phyloP scores from a whole-genome alignment of 2,888 invertebrate genomes.

The Agonopterix heracliana region DNA sequence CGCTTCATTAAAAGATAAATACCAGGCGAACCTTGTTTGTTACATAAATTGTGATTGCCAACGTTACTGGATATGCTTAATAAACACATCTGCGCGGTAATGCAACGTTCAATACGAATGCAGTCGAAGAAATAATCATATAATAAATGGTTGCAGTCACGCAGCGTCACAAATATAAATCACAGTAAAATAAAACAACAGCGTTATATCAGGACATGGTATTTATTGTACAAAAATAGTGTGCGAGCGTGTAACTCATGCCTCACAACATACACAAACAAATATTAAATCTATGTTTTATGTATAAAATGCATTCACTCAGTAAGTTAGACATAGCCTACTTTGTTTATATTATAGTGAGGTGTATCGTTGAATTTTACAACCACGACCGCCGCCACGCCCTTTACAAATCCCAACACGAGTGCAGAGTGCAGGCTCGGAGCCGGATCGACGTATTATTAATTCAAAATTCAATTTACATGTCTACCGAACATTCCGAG shows the following conservation, averaged over 20 bases:
- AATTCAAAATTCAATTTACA: slow-evolving; percentile 23
- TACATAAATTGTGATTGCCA: not conserved
- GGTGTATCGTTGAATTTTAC: slow-evolving; percentile 72
- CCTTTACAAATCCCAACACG: slow-evolving; percentile 48
- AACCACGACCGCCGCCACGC: slow-evolving; percentile 45
- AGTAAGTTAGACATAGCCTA: slow-evolving; percentile 72
- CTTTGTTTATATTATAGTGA: slow-evolving; percentile 56
- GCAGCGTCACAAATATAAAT: slow-evolving; percentile 13
- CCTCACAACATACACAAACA: slow-evolving; percentile 70
- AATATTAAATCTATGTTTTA: slow-evolving; percentile 61
- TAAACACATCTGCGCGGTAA: not conserved
- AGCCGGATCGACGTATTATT: slow-evolving; percentile 22
- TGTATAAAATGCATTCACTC: slow-evolving; percentile 75
- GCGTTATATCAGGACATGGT: slow-evolving; percentile 64
- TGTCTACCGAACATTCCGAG: slow-evolving; percentile 12
- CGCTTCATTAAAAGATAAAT: not conserved
- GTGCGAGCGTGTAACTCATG: slow-evolving; percentile 73
- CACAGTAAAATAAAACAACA: slow-evolving; percentile 60
- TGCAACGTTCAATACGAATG: not conserved
- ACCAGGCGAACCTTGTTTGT: not conserved
- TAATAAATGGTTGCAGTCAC: slow-evolving; percentile 1
- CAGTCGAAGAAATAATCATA: not conserved
- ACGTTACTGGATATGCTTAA: not conserved
- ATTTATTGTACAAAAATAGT: slow-evolving; percentile 77
- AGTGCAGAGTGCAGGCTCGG: slow-evolving; percentile 30